Evolutionary conservation across 2,113 vertebrate genomes (phyloP), one percentile per base, ranked within the genome.

Genomic region (Galeopterus variegatus): DNA sequence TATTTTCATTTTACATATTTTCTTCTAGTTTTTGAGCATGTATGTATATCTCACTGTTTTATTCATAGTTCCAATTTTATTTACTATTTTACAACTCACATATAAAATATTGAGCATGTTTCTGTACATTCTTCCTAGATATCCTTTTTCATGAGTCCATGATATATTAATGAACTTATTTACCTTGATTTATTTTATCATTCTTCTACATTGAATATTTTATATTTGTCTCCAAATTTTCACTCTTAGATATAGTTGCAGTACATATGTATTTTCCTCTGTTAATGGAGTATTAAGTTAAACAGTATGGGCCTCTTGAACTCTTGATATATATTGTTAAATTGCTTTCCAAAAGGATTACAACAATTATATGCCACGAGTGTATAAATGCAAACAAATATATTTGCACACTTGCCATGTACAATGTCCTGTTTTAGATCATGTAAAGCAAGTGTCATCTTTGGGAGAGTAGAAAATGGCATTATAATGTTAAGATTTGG

Each of bases 211-310:
- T 85, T 91, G 36, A 95, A 36, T 96, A 88, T 93, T 93, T 84
- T 93, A 88, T 19, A 75, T 91, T 96, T 85, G 18, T 81, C 92
- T 84, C 23, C 65, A 72, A 56, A 91, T 80, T 88, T 83, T 91
- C 21, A 93, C 36, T 91, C 15, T 79, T 75, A 69, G 65, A 58
- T 83, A 72, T 79, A 65, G 13, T 28, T 82, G 33, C 33, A 69
- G 17, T 65, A 26, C 31, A 56, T 58, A 36, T 83, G 14, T 2
- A 50, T 69, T 97, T 88, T 88, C 36, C 60, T 70, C 3, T 41
- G 9, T 83, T 85, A 88, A 65, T 94, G 33, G 7, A 67, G 62
- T 52, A 58, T 18, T 82, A 41, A 67, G 23, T 56, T 89, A 88
- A 94, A 85, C 3, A 75, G 28, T 56, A 90, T 28, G 62, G 31